These are phyloP conservation scores for Folsomia manolachei DNA, from an alignment of 2,888 invertebrate species.

Conservation along the genomic window DNA sequence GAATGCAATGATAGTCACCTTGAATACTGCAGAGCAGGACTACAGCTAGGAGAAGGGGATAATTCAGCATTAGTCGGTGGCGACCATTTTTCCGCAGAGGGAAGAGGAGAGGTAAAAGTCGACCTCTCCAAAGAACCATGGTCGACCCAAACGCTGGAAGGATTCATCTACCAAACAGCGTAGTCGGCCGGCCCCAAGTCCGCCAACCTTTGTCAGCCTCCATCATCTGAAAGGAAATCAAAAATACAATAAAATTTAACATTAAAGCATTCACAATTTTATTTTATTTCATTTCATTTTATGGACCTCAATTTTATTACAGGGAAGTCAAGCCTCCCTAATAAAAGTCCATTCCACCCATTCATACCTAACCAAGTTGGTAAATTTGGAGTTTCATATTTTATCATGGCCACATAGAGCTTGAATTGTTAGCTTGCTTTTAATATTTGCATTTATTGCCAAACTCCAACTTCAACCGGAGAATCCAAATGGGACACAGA, in stretches of 20 bases:
- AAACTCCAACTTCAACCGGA: neutral
- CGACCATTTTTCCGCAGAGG: conserved; percentile 49
- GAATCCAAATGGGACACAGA: too few species aligned
- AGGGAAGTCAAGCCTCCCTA: neutral
- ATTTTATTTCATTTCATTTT: too few species aligned
- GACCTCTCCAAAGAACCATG: conserved; percentile 50
- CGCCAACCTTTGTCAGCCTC: conserved; percentile 48
- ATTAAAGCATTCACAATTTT: neutral
- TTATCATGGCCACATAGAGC: too few species aligned
- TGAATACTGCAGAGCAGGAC: conserved; percentile 48
- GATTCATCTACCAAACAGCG: conserved; percentile 47
- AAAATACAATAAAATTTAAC: neutral
- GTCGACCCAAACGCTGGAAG: conserved; percentile 39
- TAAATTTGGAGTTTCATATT: neutral
- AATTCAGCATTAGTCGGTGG: conserved; percentile 35
- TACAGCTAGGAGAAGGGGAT: conserved; percentile 43
- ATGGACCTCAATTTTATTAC: neutral
- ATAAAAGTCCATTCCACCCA: neutral
- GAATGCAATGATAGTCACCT: conserved; percentile 32
- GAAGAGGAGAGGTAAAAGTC: conserved; percentile 49
- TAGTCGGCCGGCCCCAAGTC: conserved; percentile 41
- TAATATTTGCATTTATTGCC: neutral
- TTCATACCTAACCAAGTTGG: neutral
- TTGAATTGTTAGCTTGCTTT: too few species aligned
- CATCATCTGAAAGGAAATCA: conserved; percentile 42